Conservation (phyloP, 2,888 invertebrate genomes). For the Cotesia congregata region DNA sequence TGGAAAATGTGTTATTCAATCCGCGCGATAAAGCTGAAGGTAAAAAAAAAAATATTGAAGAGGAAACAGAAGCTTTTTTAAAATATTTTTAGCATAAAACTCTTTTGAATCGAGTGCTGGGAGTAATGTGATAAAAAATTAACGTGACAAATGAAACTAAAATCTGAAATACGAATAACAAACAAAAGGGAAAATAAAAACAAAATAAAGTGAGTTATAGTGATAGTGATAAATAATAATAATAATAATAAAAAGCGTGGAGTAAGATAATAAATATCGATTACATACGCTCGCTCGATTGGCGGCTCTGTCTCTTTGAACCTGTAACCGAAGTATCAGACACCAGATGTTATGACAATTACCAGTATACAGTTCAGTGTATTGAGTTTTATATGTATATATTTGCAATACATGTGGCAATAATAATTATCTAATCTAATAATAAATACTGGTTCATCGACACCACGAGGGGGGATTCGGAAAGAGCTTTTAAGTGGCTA, state of each 20-base stretch:
- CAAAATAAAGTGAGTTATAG: neutral
- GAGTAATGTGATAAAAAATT: conserved; percentile 1
- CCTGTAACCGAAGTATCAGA: conserved; percentile 77
- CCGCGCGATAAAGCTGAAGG: conserved; percentile 11
- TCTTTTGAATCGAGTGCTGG: neutral
- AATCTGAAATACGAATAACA: conserved; percentile 12
- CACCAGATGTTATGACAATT: conserved; percentile 43
- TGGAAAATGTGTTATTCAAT: neutral
- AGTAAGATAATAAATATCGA: conserved; percentile 70
- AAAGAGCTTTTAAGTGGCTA: no score
- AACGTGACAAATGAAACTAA: neutral
- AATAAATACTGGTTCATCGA: no score
- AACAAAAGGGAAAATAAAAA: neutral
- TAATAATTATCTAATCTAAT: neutral
- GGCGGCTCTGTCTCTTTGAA: conserved; percentile 88
- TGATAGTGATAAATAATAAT: neutral
- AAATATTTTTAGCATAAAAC: neutral
- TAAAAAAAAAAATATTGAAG: conserved; percentile 2
- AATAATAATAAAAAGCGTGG: conserved; percentile 19
- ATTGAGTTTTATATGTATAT: no score
- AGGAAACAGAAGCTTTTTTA: conserved; percentile 9
- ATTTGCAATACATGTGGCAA: neutral
- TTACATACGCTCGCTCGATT: conserved; percentile 88
- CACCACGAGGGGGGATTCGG: no score
- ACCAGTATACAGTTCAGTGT: neutral